A percentile compares a stretch with the other conserved stretches of the same genome.
Evolutionary conservation across 2,113 vertebrate species (phyloP).

Genomic region (Donacobius atricapilla): DNA sequence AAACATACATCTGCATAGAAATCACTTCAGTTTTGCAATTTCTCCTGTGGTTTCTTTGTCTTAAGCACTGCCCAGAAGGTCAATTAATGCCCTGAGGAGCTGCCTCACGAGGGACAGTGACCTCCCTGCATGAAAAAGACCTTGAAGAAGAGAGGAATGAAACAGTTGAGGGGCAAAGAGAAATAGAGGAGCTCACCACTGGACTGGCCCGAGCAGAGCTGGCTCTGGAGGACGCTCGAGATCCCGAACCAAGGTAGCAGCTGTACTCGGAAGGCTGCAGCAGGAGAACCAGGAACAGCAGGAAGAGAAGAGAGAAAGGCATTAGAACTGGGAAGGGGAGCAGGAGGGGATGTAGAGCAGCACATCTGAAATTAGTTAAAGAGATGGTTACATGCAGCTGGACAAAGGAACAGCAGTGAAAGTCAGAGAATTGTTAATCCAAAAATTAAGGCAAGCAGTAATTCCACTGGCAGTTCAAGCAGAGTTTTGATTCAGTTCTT

Average conservation of each 20-base stretch:
- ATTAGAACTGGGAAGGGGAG: slow-evolving; percentile 18
- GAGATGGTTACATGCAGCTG: not conserved
- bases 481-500: not conserved
- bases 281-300: slow-evolving; percentile 3
- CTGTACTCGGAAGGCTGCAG: slow-evolving; percentile 86
- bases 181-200: slow-evolving; percentile 83
- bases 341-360: not conserved
- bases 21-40: not conserved
- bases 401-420: not conserved
- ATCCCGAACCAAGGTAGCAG: slow-evolving; percentile 83
- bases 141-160: not conserved
- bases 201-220: slow-evolving; percentile 95
- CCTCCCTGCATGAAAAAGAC: not conserved
- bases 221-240: slow-evolving; percentile 89
- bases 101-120: not conserved
- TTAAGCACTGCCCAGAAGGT: not conserved
- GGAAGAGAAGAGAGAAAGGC: slow-evolving; percentile 53
- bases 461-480: not conserved
- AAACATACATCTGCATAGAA: not conserved
- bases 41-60: not conserved
- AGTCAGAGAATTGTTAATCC: not conserved
- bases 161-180: not conserved
- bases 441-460: not conserved
- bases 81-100: not conserved
- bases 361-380: not conserved